phyloP scores from a whole-genome alignment of 2,888 invertebrate species.

The Mycogona germanica region DNA sequence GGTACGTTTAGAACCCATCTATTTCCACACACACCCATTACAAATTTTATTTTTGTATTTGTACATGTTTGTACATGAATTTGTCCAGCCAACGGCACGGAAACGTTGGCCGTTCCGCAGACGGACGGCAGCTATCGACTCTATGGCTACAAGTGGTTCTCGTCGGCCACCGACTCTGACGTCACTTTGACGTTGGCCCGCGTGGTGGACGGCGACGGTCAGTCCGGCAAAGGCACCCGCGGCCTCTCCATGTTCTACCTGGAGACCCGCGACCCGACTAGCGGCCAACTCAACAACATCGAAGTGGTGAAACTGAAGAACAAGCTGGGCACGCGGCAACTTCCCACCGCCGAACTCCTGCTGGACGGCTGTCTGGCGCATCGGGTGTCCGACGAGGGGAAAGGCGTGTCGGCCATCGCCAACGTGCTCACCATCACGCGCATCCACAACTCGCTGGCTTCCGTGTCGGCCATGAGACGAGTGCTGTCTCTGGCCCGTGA shows the following conservation, averaged over 20 bases:
- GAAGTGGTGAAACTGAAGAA: constrained; percentile 42
- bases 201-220: constrained; percentile 34
- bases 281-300: constrained; percentile 39
- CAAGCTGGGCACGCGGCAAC: constrained; percentile 43
- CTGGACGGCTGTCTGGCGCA: constrained; percentile 39
- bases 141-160: constrained; percentile 46
- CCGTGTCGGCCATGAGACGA: constrained; percentile 38
- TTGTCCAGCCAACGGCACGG: constrained; percentile 40
- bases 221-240: constrained; percentile 22
- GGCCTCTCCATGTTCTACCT: constrained; percentile 42
- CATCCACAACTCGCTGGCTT: constrained; percentile 40
- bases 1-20: constrained; percentile 29
- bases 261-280: constrained; percentile 33
- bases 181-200: constrained; percentile 43
- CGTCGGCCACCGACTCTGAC: constrained; percentile 44
- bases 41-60: background rate
- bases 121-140: constrained; percentile 35
- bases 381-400: constrained; percentile 37
- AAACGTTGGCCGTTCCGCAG: constrained; percentile 38
- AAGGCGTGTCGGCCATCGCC: constrained; percentile 41
- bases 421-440: constrained; percentile 43
- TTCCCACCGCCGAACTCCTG: constrained; percentile 44
- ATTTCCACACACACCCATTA: background rate
- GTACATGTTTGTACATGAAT: too few relatives aligned
- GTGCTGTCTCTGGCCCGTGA: constrained; percentile 40